These are phyloP conservation scores for Crotophaga sulcirostris DNA, from an alignment of 2,113 vertebrate genomes.

Conservation along the genomic window DNA sequence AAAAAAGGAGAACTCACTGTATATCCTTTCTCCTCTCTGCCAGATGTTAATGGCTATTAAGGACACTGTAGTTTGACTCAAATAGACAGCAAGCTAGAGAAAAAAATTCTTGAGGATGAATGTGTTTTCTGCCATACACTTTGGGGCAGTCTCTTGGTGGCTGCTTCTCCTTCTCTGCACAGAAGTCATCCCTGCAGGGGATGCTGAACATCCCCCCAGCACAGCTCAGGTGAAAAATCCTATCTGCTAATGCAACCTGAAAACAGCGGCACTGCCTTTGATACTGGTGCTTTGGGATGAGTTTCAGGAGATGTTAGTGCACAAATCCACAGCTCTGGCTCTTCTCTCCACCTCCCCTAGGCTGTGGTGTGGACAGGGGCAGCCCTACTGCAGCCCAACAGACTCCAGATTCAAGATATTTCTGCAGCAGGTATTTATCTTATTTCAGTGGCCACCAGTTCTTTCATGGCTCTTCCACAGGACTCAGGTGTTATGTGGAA, in stretches of 20 bases:
- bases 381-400: neutral
- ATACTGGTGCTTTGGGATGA: neutral
- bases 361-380: neutral
- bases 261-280: neutral
- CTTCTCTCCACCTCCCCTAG: neutral
- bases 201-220: neutral
- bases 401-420: neutral
- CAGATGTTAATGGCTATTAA: neutral
- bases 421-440: neutral
- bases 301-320: neutral
- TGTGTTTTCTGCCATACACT: rapidly evolving
- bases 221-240: neutral
- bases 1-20: neutral
- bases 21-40: neutral
- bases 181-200: neutral
- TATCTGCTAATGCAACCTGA: neutral
- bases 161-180: neutral
- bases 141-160: neutral
- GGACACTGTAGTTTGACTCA: neutral
- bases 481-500: neutral
- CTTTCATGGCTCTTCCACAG: neutral
- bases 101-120: neutral
- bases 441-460: neutral
- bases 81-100: neutral
- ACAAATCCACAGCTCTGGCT: rapidly evolving